Evolutionary conservation across 37 sponge, comb jelly and placozoan genomes (phyloP), one percentile per base, ranked within the genome.

Genomic region (Amphimedon queenslandica): DNA sequence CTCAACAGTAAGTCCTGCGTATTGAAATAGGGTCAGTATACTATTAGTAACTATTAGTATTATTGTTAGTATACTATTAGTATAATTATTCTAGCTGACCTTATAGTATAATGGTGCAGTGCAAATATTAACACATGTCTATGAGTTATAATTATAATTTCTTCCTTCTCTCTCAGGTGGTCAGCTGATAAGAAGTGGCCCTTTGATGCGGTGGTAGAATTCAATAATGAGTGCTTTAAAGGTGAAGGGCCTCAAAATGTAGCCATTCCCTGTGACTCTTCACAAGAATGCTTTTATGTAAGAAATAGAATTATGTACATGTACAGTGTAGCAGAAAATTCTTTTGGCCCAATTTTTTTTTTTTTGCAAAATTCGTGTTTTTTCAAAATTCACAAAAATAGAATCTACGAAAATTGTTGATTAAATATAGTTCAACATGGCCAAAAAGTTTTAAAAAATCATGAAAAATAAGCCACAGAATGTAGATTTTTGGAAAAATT

Each of bases 261-360:
- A 28, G 82, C 92, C 65, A 79, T 85, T 29, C 92, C 92, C 32
- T 85, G 92, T 63, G 57, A 87, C 40, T 76, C 88, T 3, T 72
- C 83, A 24, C 92, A 91, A 35, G 87, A 85, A 66, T 74, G 66
- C 36, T 91, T 91, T 56, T 82, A 87, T 75, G 92, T 91, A 35
- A 82, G 85, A 65, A 5, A 21, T 35, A 29, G 5, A 10, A 13
- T 35, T 31, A 13, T 39, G n/a, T 67, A 67, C 16, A 67, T 31
- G n/a, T n/a, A n/a, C n/a, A n/a, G n/a, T n/a, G n/a, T n/a, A n/a
- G n/a, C n/a, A n/a, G 8, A 47, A 13, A n/a, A n/a, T n/a, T n/a
- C n/a, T n/a, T n/a, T 47, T 18, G 51, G 51, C 51, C 13, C 8
- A 47, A 47, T 13, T 13, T 18, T 47, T 47, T 18, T 8, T 47